Evolutionary conservation across 2,888 invertebrate species (phyloP).

Genomic region (Brenthis daphne): DNA sequence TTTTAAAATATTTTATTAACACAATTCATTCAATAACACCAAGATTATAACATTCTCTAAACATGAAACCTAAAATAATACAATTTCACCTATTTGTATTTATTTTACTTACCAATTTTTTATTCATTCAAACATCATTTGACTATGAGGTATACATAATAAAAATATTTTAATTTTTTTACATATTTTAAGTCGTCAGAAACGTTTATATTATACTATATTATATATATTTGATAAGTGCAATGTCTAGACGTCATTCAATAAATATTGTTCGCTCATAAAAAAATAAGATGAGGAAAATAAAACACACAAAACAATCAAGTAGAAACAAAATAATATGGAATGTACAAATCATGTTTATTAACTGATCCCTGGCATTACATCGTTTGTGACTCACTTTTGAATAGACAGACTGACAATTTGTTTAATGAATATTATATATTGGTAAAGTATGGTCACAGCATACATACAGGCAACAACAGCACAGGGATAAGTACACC

Average conservation of each 20-base stretch:
- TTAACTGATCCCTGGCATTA: constrained; percentile 85
- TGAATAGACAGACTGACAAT: constrained; percentile 43
- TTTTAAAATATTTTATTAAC: constrained; percentile 84
- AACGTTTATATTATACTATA: constrained; percentile 61
- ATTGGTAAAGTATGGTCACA: constrained; percentile 54
- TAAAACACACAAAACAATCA: constrained; percentile 76
- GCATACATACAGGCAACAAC: constrained; percentile 53
- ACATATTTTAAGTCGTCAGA: constrained; percentile 73
- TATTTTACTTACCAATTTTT: constrained; percentile 76
- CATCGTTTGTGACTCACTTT: constrained; percentile 75
- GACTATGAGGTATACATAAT: constrained; percentile 81
- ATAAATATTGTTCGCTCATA: constrained; percentile 58
- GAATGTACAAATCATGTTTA: constrained; percentile 91
- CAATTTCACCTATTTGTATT: constrained; percentile 76
- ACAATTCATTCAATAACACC: constrained; percentile 84
- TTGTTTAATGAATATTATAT: constrained; percentile 9
- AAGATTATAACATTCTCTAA: constrained; percentile 83
- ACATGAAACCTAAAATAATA: constrained; percentile 82
- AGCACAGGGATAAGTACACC: constrained; percentile 64
- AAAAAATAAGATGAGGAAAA: constrained; percentile 68
- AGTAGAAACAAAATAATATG: constrained; percentile 87
- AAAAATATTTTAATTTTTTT: constrained; percentile 75
- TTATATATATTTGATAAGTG: constrained; percentile 58
- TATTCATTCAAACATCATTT: constrained; percentile 81
- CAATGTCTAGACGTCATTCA: constrained; percentile 60